Percentiles rank a stretch among this genome's conserved stretches.
These are phyloP conservation scores for Calameuta filiformis DNA, from an alignment of 2,888 invertebrate genomes.

Conservation along the genomic window DNA sequence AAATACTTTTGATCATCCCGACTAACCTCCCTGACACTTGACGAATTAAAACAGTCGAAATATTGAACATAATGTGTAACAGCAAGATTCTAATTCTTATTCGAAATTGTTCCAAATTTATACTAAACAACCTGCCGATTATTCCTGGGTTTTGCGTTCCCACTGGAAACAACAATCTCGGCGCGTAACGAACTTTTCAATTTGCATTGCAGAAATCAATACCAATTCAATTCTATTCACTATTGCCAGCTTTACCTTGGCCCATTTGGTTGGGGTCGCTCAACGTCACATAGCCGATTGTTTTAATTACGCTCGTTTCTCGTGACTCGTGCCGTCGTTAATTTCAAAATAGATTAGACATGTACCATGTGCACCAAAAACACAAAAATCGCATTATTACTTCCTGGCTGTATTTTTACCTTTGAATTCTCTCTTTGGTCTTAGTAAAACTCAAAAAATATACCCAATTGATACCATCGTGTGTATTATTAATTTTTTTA, in stretches of 20 bases:
- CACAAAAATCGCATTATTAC: not conserved
- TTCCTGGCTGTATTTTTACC: not conserved
- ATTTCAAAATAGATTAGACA: not conserved
- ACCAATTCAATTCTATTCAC: conserved; percentile 12
- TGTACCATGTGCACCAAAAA: not conserved
- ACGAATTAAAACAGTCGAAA: not conserved
- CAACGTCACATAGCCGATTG: conserved; percentile 22
- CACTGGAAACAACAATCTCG: conserved; percentile 6
- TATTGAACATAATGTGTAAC: not conserved
- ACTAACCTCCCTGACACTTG: not conserved
- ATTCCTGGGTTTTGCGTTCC: not conserved
- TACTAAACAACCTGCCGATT: not conserved
- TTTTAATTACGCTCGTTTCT: conserved; percentile 24
- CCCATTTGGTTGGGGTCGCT: not conserved
- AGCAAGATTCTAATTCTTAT: not conserved
- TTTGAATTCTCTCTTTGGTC: too few species aligned
- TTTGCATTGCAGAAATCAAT: conserved; percentile 15
- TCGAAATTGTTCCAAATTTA: not conserved
- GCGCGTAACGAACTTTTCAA: conserved; percentile 15
- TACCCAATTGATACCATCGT: not conserved
- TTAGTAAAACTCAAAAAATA: too few species aligned
- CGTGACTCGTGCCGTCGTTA: not conserved
- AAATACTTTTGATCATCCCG: not conserved
- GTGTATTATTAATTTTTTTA: not conserved
- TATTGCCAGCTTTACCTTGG: conserved; percentile 4